Evolutionary conservation across 1,140 invertebrate genomes (phyloP).

Genomic region (Drosophila navojoa): DNA sequence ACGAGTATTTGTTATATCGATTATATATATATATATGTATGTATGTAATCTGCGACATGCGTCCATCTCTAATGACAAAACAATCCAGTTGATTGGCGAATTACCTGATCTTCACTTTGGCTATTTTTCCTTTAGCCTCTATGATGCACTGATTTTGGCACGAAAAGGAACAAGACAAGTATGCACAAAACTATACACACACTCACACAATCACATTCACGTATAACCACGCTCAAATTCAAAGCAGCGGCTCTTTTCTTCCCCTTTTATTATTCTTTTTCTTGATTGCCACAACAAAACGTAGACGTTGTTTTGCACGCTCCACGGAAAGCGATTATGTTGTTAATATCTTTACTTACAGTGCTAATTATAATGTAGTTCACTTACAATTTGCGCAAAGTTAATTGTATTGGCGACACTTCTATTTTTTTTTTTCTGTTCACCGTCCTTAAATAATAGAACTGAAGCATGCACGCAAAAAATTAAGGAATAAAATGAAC

Average conservation of each 20-base stretch:
- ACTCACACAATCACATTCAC: slow-evolving; percentile 7
- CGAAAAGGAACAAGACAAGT: slow-evolving; percentile 22
- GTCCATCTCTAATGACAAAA: slow-evolving; percentile 18
- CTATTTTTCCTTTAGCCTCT: not conserved
- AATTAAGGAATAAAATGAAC: slow-evolving; percentile 3
- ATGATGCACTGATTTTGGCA: slow-evolving; percentile 24
- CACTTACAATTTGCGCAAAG: slow-evolving; percentile 30
- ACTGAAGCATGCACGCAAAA: slow-evolving; percentile 23
- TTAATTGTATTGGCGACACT: slow-evolving; percentile 6
- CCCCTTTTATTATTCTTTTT: slow-evolving; percentile 11
- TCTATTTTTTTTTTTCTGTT: not conserved
- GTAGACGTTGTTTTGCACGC: slow-evolving; percentile 11
- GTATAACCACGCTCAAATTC: slow-evolving; percentile 9
- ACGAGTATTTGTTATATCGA: not conserved
- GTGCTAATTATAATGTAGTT: slow-evolving; percentile 20
- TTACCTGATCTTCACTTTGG: slow-evolving; percentile 30
- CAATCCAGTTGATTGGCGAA: slow-evolving; percentile 1
- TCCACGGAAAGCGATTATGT: not conserved
- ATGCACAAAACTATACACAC: slow-evolving; percentile 10
- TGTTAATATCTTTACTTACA: slow-evolving; percentile 36
- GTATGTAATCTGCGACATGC: slow-evolving; percentile 1
- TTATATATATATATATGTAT: not conserved
- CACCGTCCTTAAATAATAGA: not conserved
- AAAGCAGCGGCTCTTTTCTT: slow-evolving; percentile 19
- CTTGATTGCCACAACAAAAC: slow-evolving; percentile 16